phyloP scores from a whole-genome alignment of 35 echinoderm and acorn worm genomes.

The Hemicentrotus pulcherrimus region DNA sequence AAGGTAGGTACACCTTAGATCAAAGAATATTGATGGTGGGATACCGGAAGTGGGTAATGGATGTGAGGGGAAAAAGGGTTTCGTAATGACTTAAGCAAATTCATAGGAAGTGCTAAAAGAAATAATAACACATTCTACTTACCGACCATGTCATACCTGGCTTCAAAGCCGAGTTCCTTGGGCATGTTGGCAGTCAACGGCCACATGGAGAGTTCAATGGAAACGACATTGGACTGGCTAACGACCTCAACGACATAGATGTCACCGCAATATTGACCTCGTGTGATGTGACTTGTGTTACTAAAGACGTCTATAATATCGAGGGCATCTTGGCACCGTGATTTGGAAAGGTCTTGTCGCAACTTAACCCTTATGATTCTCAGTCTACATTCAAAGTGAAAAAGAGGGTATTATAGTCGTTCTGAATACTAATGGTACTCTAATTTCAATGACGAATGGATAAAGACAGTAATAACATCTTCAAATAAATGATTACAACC shows the following conservation, averaged over 20 bases:
- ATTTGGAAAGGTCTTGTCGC: not conserved
- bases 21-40: too few species aligned
- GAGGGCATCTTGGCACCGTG: constrained; percentile 54
- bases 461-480: not conserved
- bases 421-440: not conserved
- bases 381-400: not conserved
- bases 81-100: too few species aligned
- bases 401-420: not conserved
- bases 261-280: constrained; percentile 72
- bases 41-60: too few species aligned
- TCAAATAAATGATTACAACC: not conserved
- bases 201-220: constrained; percentile 52
- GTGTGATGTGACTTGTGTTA: not conserved
- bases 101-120: too few species aligned
- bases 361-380: not conserved
- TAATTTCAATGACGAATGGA: not conserved
- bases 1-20: too few species aligned
- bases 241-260: constrained; percentile 56
- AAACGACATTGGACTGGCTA: constrained; percentile 52
- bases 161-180: constrained; percentile 60
- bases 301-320: constrained; percentile 52
- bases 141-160: constrained; percentile 64
- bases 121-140: constrained; percentile 35
- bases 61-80: too few species aligned
- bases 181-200: constrained; percentile 73